These are phyloP conservation scores for Pantherophis guttatus DNA, from an alignment of 2,113 vertebrate genomes.

Conservation along the genomic window DNA sequence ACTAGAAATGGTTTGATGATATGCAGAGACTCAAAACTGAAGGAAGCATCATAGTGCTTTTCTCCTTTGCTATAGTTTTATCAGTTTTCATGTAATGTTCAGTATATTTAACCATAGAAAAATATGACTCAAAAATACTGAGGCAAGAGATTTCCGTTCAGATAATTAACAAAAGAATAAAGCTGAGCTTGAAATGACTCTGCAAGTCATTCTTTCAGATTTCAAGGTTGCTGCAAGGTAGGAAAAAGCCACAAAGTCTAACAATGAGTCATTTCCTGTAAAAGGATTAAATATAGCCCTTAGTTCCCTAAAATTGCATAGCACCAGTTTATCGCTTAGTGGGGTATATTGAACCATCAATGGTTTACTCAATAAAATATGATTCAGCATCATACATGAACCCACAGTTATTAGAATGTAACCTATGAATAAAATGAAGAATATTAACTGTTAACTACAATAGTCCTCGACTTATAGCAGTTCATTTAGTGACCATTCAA, in stretches of 20 bases:
- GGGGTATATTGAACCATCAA: background rate
- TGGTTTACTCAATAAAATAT: background rate
- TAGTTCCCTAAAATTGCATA: background rate
- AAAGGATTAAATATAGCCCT: background rate
- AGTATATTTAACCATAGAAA: conserved; percentile 52
- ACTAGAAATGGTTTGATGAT: conserved; percentile 45
- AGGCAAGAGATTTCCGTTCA: conserved; percentile 45
- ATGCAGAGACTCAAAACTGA: conserved; percentile 47
- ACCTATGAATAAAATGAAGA: background rate
- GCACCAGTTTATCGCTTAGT: background rate
- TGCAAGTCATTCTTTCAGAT: conserved; percentile 43
- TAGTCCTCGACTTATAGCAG: too few species aligned
- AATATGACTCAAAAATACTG: conserved; percentile 48
- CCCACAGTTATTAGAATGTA: background rate
- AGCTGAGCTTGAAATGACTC: conserved; percentile 51
- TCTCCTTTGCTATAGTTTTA: conserved; percentile 31
- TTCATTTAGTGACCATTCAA: too few species aligned
- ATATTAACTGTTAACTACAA: background rate
- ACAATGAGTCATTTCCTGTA: background rate
- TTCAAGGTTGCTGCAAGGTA: conserved; percentile 22
- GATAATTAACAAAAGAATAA: conserved; percentile 47
- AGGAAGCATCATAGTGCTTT: conserved; percentile 45
- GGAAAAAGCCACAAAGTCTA: background rate
- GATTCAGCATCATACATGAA: background rate
- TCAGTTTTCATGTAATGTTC: conserved; percentile 54